These are phyloP conservation scores for Aphidius colemani DNA, from an alignment of 2,888 invertebrate genomes.

Conservation along the genomic window DNA sequence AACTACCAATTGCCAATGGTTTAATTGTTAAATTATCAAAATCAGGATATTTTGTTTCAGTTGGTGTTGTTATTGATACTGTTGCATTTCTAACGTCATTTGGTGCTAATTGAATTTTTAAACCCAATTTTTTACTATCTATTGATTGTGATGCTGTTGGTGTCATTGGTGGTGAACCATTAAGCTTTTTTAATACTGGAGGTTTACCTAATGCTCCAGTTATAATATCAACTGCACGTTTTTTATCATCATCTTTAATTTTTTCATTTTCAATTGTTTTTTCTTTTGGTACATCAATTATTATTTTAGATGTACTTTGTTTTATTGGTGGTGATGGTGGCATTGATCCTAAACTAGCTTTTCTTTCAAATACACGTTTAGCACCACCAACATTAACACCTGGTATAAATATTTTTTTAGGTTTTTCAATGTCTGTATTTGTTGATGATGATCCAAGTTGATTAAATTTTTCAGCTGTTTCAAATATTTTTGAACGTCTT, in stretches of 20 bases:
- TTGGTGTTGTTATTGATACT: conserved; percentile 56
- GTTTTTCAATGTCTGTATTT: conserved; percentile 63
- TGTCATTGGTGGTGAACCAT: conserved; percentile 54
- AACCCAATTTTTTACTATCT: conserved; percentile 50
- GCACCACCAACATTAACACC: conserved; percentile 84
- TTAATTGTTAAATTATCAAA: conserved; percentile 45
- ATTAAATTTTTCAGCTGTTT: conserved; percentile 73
- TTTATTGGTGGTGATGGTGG: conserved; percentile 53
- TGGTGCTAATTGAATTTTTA: conserved; percentile 54
- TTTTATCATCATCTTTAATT: conserved; percentile 51
- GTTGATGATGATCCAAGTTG: conserved; percentile 51
- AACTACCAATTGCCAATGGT: conserved; percentile 38
- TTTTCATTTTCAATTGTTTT: conserved; percentile 30
- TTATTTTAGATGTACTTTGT: conserved; percentile 51
- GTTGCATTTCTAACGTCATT: conserved; percentile 57
- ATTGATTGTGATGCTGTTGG: conserved; percentile 52
- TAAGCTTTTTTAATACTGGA: conserved; percentile 44
- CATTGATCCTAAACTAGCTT: conserved; percentile 68
- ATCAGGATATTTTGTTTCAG: conserved; percentile 49
- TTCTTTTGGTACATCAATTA: conserved; percentile 45
- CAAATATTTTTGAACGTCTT: conserved; percentile 71
- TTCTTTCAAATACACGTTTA: conserved; percentile 83
- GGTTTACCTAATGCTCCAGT: conserved; percentile 53
- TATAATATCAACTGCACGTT: conserved; percentile 53
- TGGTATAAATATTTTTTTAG: conserved; percentile 81